Evolutionary conservation across 2,888 invertebrate species (phyloP).

Genomic region (Celastrina argiolus): DNA sequence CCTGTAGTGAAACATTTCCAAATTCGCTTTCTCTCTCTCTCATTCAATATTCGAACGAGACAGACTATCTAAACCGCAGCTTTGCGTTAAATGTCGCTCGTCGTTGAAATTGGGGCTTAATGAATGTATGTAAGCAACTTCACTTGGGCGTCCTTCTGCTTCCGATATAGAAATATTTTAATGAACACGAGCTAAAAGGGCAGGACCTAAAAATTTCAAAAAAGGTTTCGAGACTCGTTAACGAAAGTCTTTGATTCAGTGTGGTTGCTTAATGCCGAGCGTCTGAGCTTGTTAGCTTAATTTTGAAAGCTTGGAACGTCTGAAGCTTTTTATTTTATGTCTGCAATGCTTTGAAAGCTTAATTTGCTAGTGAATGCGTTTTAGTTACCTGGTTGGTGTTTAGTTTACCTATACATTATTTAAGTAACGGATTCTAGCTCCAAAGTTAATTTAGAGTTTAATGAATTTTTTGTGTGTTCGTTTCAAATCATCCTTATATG

Average conservation of each 20-base stretch:
- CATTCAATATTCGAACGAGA: too few relatives aligned
- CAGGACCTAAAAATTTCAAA: constrained; percentile 2
- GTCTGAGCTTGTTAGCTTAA: constrained; percentile 17
- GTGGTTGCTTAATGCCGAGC: not conserved
- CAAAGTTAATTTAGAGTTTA: too few relatives aligned
- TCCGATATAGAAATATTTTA: not conserved
- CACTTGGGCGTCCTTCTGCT: not conserved
- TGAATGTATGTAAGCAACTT: not conserved
- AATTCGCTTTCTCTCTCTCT: too few relatives aligned
- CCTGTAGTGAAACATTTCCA: too few relatives aligned
- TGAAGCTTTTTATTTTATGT: constrained; percentile 10
- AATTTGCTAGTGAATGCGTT: not conserved
- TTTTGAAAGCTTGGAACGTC: constrained; percentile 17
- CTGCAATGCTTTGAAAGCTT: constrained; percentile 2
- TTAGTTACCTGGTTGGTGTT: not conserved
- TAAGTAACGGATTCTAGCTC: not conserved
- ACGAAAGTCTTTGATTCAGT: not conserved
- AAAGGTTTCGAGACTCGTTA: not conserved
- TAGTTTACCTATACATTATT: not conserved
- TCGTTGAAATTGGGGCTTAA: too few relatives aligned
- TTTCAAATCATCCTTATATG: too few relatives aligned
- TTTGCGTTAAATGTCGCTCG: too few relatives aligned
- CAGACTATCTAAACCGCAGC: too few relatives aligned
- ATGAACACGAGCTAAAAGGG: not conserved
- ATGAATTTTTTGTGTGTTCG: too few relatives aligned